Base-by-base conservation (phyloP, 1,140 invertebrate genomes). In the Heterodera carotae region DNA sequence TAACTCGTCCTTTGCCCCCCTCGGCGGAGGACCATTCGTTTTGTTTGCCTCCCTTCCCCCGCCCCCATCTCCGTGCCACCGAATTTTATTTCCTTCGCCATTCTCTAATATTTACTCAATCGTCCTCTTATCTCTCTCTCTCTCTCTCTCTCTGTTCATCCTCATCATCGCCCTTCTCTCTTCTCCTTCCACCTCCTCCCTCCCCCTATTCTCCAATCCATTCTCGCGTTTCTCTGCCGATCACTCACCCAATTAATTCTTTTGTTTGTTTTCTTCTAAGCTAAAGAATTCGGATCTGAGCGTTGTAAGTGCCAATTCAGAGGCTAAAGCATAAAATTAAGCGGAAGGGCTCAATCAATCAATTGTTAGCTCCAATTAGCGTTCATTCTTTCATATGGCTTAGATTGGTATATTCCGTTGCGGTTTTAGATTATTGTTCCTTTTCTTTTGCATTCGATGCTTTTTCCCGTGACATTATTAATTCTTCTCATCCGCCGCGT, bases 241-340 rank as follows among this genome's bases (percentile, higher is more conserved):
- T 66, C 62, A 10, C 25, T 66, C 48, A 4, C 62, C 62, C 62
- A 66, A 66, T 66, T 66, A 66, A 66, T 66, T 66, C 48, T 71
- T 56, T 33, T 56, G 62, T 69, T 75, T 69, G 64, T 75, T 36
- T 62, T 5, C 43, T 18, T 7, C 56, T 18, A 66, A 6, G 72
- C 53, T 8, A 22, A 59, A 22, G 34, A 22, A 7, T 10, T 33
- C 53, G 33, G 48, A 56, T 22, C 48, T 15, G 18, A 56, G 18
- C 48, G 48, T 18, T 22, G 48, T 22, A 56, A 22, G 22, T 56
- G 48, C 48, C 48, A 56, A 56, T 56, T 56, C 48, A 56, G 12
- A 5, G 48, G 48, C 22, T 56, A 56, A 56, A 22, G 48, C 48
- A 2, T 56, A 56, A 56, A 56, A 25, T 5, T 15, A 4, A 22